phyloP scores from a whole-genome alignment of 37 sponge, comb jelly and placozoan genomes.

The Oscarella lobularis region DNA sequence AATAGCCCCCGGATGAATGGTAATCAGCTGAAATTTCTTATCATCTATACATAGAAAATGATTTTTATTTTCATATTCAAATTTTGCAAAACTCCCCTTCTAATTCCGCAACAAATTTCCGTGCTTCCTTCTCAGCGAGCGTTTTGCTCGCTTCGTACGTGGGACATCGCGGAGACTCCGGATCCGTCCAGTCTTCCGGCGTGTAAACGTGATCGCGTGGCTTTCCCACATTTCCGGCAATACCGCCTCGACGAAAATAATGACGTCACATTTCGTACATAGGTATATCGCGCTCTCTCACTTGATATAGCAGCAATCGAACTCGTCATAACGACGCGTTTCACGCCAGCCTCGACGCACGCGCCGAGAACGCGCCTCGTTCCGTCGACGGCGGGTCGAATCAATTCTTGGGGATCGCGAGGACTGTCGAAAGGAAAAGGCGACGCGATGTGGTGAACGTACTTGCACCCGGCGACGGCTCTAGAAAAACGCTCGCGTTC shows the following conservation, averaged over 20 bases:
- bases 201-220: too few relatives aligned
- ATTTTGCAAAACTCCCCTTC: too few relatives aligned
- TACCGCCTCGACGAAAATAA: too few relatives aligned
- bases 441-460: slow-evolving; percentile 85
- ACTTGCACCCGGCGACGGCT: slow-evolving; percentile 66
- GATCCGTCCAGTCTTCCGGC: slow-evolving; percentile 67
- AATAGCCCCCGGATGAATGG: slow-evolving; percentile 48
- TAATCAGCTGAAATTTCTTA: slow-evolving; percentile 77
- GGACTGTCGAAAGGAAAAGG: slow-evolving; percentile 25
- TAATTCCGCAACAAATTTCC: slow-evolving; percentile 70
- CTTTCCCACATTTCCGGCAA: too few relatives aligned
- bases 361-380: slow-evolving; percentile 69
- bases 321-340: slow-evolving; percentile 79
- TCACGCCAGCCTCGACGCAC: slow-evolving; percentile 66
- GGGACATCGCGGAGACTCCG: background rate
- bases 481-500: too few relatives aligned
- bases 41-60: too few relatives aligned
- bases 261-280: too few relatives aligned
- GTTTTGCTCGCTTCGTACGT: slow-evolving; percentile 72
- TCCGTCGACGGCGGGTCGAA: slow-evolving; percentile 73
- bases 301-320: slow-evolving; percentile 65
- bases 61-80: too few relatives aligned
- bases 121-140: slow-evolving; percentile 68
- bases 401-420: slow-evolving; percentile 11
- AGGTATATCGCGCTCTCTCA: too few relatives aligned